These are phyloP conservation scores for Plumapathes pennacea DNA, from an alignment of 92 coral and sea anemone genomes.

Conservation along the genomic window DNA sequence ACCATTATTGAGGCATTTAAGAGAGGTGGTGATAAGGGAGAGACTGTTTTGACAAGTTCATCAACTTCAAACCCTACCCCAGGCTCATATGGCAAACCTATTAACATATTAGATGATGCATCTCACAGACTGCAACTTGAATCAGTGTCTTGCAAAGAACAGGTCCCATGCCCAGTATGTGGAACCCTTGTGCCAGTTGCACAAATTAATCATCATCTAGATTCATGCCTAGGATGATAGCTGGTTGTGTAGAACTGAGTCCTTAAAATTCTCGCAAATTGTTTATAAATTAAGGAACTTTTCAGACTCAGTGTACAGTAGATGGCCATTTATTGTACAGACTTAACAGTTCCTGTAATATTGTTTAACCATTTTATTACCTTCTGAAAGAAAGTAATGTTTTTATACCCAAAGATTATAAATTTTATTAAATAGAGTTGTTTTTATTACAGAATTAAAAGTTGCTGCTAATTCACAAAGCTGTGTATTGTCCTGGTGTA, in stretches of 20 bases:
- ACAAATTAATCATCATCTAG: constrained; percentile 67
- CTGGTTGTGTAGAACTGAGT: background rate
- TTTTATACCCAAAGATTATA: too few species aligned
- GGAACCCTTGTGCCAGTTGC: constrained; percentile 29
- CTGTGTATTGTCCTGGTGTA: too few species aligned
- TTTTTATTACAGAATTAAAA: too few species aligned
- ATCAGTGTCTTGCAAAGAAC: too few species aligned
- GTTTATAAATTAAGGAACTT: background rate
- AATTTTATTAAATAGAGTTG: too few species aligned
- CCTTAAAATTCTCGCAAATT: background rate
- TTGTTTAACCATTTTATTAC: too few species aligned
- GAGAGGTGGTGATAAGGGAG: constrained; percentile 26
- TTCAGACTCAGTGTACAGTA: background rate
- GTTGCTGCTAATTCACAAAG: too few species aligned
- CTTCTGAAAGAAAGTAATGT: too few species aligned
- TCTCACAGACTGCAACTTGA: too few species aligned
- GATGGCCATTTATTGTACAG: background rate
- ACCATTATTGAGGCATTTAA: constrained; percentile 86
- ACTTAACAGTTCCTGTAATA: background rate
- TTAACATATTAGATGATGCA: constrained; percentile 22
- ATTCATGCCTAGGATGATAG: constrained; percentile 47
- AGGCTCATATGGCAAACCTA: constrained; percentile 47
- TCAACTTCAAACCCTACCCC: constrained; percentile 2
- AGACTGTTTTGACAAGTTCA: background rate
- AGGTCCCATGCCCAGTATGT: constrained; percentile 85